Conservation (phyloP, 2,113 vertebrate species). For the Numenius arquata region DNA sequence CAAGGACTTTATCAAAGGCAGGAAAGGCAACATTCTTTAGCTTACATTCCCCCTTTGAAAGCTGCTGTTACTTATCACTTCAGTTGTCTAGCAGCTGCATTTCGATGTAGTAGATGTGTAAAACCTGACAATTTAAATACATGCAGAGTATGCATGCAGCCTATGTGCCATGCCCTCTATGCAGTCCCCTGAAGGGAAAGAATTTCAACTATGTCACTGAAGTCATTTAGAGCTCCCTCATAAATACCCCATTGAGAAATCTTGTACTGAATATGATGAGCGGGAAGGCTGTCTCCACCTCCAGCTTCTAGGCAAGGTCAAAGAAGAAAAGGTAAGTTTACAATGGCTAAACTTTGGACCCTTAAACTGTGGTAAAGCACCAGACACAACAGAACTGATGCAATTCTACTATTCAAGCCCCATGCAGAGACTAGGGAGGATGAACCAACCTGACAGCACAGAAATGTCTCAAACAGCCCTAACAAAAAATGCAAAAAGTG, state of each 20-base stretch:
- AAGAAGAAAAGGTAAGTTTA: not conserved
- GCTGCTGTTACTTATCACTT: not conserved
- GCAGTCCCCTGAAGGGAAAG: not conserved
- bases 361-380: not conserved
- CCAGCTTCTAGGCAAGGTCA: not conserved
- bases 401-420: not conserved
- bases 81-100: not conserved
- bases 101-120: not conserved
- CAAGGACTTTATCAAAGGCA: not conserved
- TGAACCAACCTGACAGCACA: not conserved
- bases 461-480: not conserved
- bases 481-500: not conserved
- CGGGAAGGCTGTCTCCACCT: not conserved
- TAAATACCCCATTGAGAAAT: not conserved
- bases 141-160: not conserved
- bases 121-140: not conserved
- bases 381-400: not conserved
- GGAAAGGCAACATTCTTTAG: not conserved
- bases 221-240: not conserved
- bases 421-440: not conserved
- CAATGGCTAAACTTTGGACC: not conserved
- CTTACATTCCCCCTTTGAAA: not conserved
- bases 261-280: not conserved
- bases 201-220: not conserved
- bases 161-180: not conserved